Percentiles rank a stretch among this genome's conserved stretches.
phyloP scores from a whole-genome alignment of 2,113 vertebrate genomes.

The Nycticebus coucang region DNA sequence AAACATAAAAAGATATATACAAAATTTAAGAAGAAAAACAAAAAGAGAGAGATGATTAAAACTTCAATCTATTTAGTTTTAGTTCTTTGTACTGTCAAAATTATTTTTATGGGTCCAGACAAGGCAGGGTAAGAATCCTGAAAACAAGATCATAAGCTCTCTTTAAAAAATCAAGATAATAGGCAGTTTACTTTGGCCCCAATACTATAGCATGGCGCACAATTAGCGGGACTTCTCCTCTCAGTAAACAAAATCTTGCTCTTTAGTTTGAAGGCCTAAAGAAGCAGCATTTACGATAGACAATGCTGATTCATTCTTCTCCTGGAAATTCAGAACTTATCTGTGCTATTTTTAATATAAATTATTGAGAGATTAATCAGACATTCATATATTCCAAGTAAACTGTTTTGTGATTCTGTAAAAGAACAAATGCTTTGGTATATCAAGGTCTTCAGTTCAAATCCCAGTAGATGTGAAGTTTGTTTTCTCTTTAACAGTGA shows the following conservation, averaged over 20 bases:
- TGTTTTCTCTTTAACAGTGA: background rate
- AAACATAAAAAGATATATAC: background rate
- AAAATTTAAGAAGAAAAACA: background rate
- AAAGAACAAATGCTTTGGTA: background rate
- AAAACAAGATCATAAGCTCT: background rate
- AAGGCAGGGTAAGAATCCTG: slow-evolving; percentile 6
- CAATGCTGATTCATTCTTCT: background rate
- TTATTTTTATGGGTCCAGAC: slow-evolving; percentile 43
- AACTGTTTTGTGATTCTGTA: background rate
- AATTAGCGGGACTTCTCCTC: background rate
- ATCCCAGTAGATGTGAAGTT: background rate
- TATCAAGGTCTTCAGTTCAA: slow-evolving; percentile 10
- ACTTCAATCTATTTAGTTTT: slow-evolving; percentile 37
- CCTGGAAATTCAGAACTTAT: slow-evolving; percentile 19
- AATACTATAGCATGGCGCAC: background rate
- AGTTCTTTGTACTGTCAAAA: slow-evolving; percentile 54
- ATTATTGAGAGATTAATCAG: slow-evolving; percentile 33
- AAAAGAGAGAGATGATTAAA: background rate
- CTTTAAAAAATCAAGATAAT: background rate
- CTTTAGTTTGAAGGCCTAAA: background rate
- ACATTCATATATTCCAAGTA: slow-evolving; percentile 43
- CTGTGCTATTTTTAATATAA: slow-evolving; percentile 32
- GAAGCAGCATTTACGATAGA: background rate
- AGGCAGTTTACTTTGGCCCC: background rate
- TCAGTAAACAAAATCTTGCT: background rate